Evolutionary conservation across 1,140 invertebrate genomes (phyloP), one percentile per base, ranked within the genome.

Genomic region (Drusus annulatus): DNA sequence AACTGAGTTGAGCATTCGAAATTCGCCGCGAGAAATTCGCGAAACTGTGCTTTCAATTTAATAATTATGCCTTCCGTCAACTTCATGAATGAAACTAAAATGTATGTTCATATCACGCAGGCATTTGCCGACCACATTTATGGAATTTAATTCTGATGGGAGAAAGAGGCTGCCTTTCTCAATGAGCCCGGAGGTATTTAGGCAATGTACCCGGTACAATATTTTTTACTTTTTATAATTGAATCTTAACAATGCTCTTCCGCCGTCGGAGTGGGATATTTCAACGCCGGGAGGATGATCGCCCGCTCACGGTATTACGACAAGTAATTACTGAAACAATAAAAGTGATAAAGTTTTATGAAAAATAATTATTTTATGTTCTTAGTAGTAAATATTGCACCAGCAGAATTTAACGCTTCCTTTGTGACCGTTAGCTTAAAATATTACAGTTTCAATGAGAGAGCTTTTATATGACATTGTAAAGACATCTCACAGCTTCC

Each of bases 181-280:
- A 71, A 71, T 71, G 45, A 71, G 28, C 68, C 16, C 68, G 17
- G 7, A 45, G 36, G 8, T 45, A 45, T 28, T 28, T 28, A 28
- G 5, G 2, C 25, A 28, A 28, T 45, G 36, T 45, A 10, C 36
- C 36, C 36, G 36, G 10, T 45, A 51, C 10, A 25, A 23, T 51
- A 71, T 51, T 71, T 71, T 71, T 71, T 71, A 19, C 50, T 17
- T 21, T 3, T 19, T 75, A 52, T 71, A 71, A 71, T 71, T 25
- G 23, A 16, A 31, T 3, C 17, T 52, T 25, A 83, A 83, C 76
- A 80, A 83, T 78, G 79, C 58, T 69, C 81, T 83, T 83, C 81
- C 81, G 81, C 51, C 54, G 60, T 75, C 50, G 50, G 36, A 65
- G 58, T 13, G 51, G 81, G 77, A 82, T 80, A 65, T 77, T 80